phyloP scores from a whole-genome alignment of 2,888 invertebrate genomes.

The Eurytoma californica region DNA sequence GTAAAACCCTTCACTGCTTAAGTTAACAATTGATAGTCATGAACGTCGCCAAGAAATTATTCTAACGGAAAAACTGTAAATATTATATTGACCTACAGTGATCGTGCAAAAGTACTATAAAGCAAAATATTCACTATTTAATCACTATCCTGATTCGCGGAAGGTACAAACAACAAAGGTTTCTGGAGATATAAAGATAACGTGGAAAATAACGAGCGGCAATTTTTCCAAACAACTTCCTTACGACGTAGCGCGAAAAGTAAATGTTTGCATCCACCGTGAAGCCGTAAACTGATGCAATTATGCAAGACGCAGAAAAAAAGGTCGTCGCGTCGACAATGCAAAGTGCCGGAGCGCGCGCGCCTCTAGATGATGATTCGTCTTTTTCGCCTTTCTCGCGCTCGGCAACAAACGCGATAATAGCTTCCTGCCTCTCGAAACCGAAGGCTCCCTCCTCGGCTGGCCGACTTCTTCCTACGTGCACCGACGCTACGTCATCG shows the following conservation, averaged over 20 bases:
- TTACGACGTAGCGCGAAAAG: constrained; percentile 18
- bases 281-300: constrained; percentile 3
- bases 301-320: background rate
- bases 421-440: background rate
- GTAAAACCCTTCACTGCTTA: no score
- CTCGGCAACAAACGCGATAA: constrained; percentile 2
- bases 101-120: no score
- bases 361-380: background rate
- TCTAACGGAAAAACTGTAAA: background rate
- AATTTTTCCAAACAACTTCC: constrained; percentile 48
- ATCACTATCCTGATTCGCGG: background rate
- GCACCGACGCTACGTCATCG: constrained; percentile 24
- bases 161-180: constrained; percentile 15
- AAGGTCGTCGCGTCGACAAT: background rate
- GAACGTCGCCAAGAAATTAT: no score
- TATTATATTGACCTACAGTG: background rate
- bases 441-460: background rate
- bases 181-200: background rate
- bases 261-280: constrained; percentile 32
- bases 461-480: background rate
- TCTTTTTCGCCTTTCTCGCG: background rate
- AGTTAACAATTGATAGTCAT: no score
- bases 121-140: no score
- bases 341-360: background rate
- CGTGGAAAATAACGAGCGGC: background rate